A percentile compares a stretch with the other conserved stretches of the same genome.
Evolutionary conservation across 2,888 invertebrate species (phyloP).

Genomic region (Lasioglossum calceatum): DNA sequence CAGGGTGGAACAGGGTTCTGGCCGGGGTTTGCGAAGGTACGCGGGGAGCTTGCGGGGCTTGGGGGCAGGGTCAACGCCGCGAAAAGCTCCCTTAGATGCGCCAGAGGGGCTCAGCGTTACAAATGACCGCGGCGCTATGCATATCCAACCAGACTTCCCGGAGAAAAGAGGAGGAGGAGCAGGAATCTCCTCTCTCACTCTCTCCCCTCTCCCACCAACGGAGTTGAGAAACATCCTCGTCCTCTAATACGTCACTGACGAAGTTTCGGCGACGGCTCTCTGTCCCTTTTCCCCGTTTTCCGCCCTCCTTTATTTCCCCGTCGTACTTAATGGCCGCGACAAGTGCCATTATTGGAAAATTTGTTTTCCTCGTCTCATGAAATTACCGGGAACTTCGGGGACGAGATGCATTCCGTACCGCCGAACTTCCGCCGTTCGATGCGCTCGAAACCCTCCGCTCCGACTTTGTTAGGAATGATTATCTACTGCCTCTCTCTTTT

Average conservation of each 20-base stretch:
- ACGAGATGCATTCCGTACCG: not conserved
- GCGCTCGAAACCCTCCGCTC: not conserved
- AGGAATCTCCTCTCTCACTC: not conserved
- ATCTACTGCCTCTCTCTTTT: not conserved
- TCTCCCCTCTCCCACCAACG: not conserved
- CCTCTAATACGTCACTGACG: conserved; percentile 64
- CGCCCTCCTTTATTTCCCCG: not conserved
- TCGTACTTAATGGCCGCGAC: conserved; percentile 42
- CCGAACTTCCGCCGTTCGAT: conserved; percentile 10
- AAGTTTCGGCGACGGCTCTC: conserved; percentile 31
- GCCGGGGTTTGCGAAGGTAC: not conserved
- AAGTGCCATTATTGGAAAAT: conserved; percentile 60
- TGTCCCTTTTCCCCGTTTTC: conserved; percentile 28
- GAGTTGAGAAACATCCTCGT: conserved; percentile 53
- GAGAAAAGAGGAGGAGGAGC: not conserved
- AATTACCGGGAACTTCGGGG: conserved; percentile 23
- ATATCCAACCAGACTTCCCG: conserved; percentile 76
- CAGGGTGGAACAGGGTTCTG: conserved; percentile 10
- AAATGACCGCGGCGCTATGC: conserved; percentile 80
- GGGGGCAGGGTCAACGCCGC: conserved; percentile 60
- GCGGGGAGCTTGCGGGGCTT: not conserved
- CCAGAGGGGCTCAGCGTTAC: conserved; percentile 78
- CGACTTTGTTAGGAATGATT: conserved; percentile 25
- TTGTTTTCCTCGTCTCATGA: conserved; percentile 41
- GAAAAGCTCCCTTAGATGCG: conserved; percentile 73